phyloP scores from a whole-genome alignment of 1,140 invertebrate species.

The Orius laevigatus region DNA sequence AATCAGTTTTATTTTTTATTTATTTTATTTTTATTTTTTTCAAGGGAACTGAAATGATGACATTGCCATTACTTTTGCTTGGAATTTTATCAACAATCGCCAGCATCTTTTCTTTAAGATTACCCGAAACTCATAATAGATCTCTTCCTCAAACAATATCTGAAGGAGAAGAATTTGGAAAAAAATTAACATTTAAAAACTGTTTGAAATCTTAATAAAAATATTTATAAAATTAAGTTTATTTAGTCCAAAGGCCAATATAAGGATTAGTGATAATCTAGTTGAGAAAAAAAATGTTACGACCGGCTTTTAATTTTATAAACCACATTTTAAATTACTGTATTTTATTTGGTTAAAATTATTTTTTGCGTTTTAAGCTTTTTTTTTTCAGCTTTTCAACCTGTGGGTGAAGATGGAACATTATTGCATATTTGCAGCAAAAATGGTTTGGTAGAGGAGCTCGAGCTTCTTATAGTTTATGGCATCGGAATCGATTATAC shows the following conservation, averaged over 20 bases:
- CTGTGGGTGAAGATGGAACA: not conserved
- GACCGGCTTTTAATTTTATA: no score
- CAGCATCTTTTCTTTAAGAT: constrained; percentile 53
- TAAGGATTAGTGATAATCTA: no score
- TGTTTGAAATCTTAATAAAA: constrained; percentile 35
- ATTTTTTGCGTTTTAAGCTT: constrained; percentile 46
- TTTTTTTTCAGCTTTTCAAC: constrained; percentile 18
- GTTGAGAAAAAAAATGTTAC: no score
- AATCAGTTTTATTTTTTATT: no score
- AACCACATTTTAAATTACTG: not conserved
- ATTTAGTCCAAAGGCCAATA: no score
- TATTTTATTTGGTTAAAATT: constrained; percentile 28
- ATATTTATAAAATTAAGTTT: no score
- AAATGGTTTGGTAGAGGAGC: no score
- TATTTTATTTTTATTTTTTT: no score
- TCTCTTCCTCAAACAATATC: constrained; percentile 67
- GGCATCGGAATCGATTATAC: not conserved
- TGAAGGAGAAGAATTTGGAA: constrained; percentile 77
- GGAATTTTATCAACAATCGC: constrained; percentile 60
- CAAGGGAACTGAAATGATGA: no score
- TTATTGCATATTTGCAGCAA: not conserved
- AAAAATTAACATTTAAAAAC: constrained; percentile 56
- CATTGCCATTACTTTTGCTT: constrained; percentile 46
- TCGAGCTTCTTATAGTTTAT: not conserved
- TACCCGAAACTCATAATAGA: constrained; percentile 67